Evolutionary conservation across 1,140 invertebrate species (phyloP).

Genomic region (Caenorhabditis briggsae): DNA sequence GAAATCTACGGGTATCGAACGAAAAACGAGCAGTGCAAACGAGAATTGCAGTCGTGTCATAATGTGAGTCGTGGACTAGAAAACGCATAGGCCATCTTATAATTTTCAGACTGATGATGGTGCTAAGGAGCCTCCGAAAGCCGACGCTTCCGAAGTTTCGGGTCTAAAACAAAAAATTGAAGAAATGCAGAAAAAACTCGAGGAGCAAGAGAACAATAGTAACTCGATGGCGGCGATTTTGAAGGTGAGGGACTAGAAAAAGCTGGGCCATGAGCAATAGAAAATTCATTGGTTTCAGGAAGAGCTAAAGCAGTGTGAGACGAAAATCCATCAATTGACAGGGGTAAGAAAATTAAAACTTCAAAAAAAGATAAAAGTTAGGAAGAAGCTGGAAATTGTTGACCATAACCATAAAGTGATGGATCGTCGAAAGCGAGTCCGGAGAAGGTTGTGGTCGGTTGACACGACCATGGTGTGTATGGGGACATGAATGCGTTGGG

Average conservation of each 20-base stretch:
- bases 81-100: neutral
- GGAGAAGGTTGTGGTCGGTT: conserved; percentile 12
- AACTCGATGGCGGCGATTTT: neutral
- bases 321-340: conserved; percentile 57
- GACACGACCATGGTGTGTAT: conserved; percentile 15
- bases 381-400: conserved; percentile 27
- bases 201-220: neutral
- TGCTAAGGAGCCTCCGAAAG: neutral
- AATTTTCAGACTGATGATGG: neutral
- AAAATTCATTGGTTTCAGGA: conserved; percentile 50
- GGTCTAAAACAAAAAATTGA: neutral
- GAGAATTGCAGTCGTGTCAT: neutral
- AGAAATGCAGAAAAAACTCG: neutral
- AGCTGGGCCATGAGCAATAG: neutral
- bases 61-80: neutral
- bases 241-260: neutral
- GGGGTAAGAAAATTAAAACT: conserved; percentile 29
- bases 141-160: neutral
- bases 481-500: conserved; percentile 18
- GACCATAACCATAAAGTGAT: neutral
- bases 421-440: conserved; percentile 39
- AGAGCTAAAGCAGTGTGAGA: conserved; percentile 60
- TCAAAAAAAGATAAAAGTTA: neutral
- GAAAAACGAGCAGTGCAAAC: conserved; percentile 7
- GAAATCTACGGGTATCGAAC: conserved; percentile 18